Conservation (phyloP, 2,113 vertebrate genomes). For the Delphinapterus leucas region DNA sequence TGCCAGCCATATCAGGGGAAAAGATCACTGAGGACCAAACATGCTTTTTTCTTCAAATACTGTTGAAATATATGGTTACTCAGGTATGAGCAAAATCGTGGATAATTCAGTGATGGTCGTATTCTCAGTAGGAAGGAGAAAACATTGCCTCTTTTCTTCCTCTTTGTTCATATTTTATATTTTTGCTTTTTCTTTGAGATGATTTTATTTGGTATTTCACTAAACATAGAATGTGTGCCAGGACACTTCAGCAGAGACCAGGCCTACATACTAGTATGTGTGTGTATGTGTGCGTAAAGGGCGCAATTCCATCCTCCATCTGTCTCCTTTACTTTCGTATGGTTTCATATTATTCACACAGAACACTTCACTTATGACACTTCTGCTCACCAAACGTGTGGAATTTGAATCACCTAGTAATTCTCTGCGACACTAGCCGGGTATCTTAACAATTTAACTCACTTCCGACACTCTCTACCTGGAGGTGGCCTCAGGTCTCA, state of each 20-base stretch:
- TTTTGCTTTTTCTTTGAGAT: background rate
- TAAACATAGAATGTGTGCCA: background rate
- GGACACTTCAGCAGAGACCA: background rate
- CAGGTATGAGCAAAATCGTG: constrained; percentile 85
- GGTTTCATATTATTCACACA: background rate
- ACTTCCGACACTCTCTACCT: background rate
- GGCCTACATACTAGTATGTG: background rate
- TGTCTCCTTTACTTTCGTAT: background rate
- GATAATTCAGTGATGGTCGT: background rate
- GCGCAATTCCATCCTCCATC: background rate
- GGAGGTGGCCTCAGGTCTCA: background rate
- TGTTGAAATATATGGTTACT: constrained; percentile 96
- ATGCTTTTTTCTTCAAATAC: constrained; percentile 94
- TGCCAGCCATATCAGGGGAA: constrained; percentile 92
- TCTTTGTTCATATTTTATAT: background rate
- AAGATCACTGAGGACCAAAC: constrained; percentile 94
- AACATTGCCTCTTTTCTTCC: background rate
- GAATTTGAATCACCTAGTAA: background rate
- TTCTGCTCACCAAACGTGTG: background rate
- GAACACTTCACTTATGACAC: background rate
- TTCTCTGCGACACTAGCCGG: background rate
- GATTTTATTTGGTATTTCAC: background rate
- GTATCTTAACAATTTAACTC: background rate
- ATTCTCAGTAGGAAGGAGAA: background rate
- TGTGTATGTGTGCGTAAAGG: background rate